These are phyloP conservation scores for Petrocephalus microphthalmus DNA, from an alignment of 2,113 vertebrate species.

Conservation along the genomic window DNA sequence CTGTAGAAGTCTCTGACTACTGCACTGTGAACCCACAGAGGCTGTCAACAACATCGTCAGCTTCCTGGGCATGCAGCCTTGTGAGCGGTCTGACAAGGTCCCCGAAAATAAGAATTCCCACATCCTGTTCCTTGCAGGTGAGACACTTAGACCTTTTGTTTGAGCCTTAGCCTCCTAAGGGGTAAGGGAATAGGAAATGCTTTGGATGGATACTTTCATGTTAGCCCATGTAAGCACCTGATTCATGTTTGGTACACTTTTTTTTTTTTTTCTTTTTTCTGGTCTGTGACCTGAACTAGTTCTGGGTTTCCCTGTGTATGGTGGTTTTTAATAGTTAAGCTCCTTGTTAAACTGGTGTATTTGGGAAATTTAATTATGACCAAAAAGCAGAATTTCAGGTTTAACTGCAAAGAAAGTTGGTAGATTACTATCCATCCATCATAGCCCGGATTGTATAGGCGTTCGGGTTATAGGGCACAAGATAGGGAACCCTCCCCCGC, in stretches of 20 bases:
- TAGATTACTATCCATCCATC: not conserved
- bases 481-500: not conserved
- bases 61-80: conserved; percentile 97
- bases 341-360: not conserved
- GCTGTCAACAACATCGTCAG: conserved; percentile 89
- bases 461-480: no score
- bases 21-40: conserved; percentile 59
- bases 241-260: not conserved
- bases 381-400: not conserved
- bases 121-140: conserved; percentile 85
- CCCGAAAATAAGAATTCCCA: conserved; percentile 96
- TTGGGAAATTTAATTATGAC: not conserved
- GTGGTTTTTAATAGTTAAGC: not conserved
- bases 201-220: not conserved
- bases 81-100: conserved; percentile 94
- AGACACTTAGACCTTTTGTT: conserved; percentile 28
- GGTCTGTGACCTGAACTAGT: not conserved
- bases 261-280: not conserved
- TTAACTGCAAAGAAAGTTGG: not conserved
- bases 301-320: not conserved
- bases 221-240: not conserved
- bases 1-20: not conserved
- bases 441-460: no score
- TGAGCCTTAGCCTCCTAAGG: not conserved
- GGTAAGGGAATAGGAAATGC: not conserved